Percentiles rank a stretch among this genome's conserved stretches.
Conservation (phyloP, 2,888 invertebrate genomes). For the Octonoba sinensis region DNA sequence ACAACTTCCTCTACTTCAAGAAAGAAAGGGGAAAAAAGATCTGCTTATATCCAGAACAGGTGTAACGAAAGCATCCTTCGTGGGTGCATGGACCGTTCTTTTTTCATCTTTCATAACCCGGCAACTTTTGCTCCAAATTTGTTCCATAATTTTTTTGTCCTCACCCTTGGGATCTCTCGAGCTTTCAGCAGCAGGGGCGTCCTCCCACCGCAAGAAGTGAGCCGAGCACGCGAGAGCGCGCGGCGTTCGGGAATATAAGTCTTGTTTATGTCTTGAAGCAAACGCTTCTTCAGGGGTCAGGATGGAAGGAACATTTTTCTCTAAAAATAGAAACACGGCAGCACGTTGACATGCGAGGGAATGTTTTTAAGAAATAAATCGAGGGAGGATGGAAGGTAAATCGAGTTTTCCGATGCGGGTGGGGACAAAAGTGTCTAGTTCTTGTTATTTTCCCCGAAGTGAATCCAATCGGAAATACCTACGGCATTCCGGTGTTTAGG, state of each 20-base stretch:
- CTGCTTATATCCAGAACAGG: constrained; percentile 29
- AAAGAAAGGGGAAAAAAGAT: constrained; percentile 16
- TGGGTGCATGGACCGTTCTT: constrained; percentile 14
- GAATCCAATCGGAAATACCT: no score
- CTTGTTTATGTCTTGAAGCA: constrained; percentile 31
- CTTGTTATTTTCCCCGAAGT: no score
- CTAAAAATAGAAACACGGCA: constrained; percentile 20
- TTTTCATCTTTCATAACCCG: constrained; percentile 2
- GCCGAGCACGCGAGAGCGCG: constrained; percentile 11
- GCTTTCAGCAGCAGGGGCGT: constrained; percentile 12
- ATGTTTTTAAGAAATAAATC: constrained; percentile 5
- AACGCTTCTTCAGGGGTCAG: constrained; percentile 20
- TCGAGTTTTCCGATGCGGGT: constrained; percentile 6
- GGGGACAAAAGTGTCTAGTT: neutral
- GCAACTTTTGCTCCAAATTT: constrained; percentile 9
- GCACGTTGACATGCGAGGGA: constrained; percentile 2
- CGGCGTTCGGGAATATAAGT: constrained; percentile 1
- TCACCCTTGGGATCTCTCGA: neutral
- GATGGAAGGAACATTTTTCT: constrained; percentile 12
- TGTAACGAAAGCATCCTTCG: constrained; percentile 51
- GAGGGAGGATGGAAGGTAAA: neutral
- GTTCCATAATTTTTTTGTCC: constrained; percentile 24
- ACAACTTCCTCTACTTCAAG: constrained; percentile 5
- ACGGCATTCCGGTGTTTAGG: no score
- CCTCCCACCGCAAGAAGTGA: neutral